Base-by-base conservation (phyloP, 35 echinoderm and acorn worm species). In the Heliocidaris tuberculata region DNA sequence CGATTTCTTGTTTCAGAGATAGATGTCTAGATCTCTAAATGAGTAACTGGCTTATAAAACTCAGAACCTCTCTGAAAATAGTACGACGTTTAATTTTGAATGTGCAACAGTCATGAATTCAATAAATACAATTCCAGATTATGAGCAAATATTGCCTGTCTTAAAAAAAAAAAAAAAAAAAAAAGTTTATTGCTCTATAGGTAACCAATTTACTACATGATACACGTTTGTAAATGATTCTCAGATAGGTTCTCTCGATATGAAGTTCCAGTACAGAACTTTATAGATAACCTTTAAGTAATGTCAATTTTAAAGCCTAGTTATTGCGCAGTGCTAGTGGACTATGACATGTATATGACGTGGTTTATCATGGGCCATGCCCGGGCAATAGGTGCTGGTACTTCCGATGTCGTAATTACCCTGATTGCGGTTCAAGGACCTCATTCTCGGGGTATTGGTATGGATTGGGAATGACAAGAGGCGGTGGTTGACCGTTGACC, bases 351-450 rank as follows among this genome's bases (percentile, higher is more conserved):
- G 35, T 42, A 42, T 42, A 42, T 42, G 65, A 78, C 27, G 65
- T 5, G 27, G 17, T 24, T 8, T 78, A 78, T 42, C 35, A 78
- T 78, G 19, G 15, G 65, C 65, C 65, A 21, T 78, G 65, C 65
- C 65, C 17, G 65, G 65, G 65, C 65, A n/a, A 78, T 78, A 27
- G 65, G 21, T 21, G 19, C 65, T 27, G 7, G 65, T 21, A 78
- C 65, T 78, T 78, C 65, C 65, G 65, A 78, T 7, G 65, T 5
- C 65, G 65, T n/a, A n/a, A 78, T 78, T n/a, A 78, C 65, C 6
- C 65, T 78, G 65, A 78, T 78, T 78, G 65, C 65, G 65, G 65
- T 78, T n/a, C 65, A 78, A 78, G 65, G 65, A 19, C 65, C 65
- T n/a, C 21, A n/a, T 78, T 27, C 7, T 78, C 6, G 19, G 65